Base-by-base conservation (phyloP, 2,888 invertebrate genomes). In the Dryocosmus kuriphilus region DNA sequence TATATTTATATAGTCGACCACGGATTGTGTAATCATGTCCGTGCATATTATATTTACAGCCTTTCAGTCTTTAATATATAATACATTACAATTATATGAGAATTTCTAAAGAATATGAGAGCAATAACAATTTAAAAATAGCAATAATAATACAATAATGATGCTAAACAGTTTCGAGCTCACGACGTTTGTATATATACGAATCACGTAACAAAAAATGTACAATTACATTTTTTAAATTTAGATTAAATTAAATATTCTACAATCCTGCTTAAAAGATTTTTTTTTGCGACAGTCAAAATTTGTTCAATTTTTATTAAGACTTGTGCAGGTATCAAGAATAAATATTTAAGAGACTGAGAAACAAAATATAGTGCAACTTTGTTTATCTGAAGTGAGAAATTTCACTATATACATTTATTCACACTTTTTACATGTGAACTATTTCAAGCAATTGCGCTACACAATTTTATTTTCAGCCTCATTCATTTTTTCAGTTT, bases 1-100 rank as follows among this genome's bases (percentile, higher is more conserved):
- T n/a, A n/a, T n/a, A n/a, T n/a, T n/a, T 55, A 55, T 41, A 60
- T 60, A 27, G 1, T 60, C 60, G 24, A 27, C 4, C 60, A 60
- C 60, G 60, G 60, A 60, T 27, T 60, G 11, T 22, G 11, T 27
- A 60, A 27, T 75, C 76, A 63, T 80, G 74, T 82, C 79, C 80
- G 78, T 83, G 82, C 85, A 79, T 80, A 80, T 80, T 85, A 81
- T 87, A 87, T 89, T 89, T 89, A 89, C 89, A 90, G 89, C 88
- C 87, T 89, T 89, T 90, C 90, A 90, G 90, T 90, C 90, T 90
- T 90, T 87, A 90, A 90, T 90, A 90, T 90, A 90, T 88, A 90
- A 88, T 89, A 89, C 85, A 86, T 85, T 55, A 57, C 57, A 32
- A 32, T 73, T 79, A 77, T 35, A n/a, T 38, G 63, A 77, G 65